Conservation (phyloP, 1,140 invertebrate genomes). For the Aphaenogaster floridana region DNA sequence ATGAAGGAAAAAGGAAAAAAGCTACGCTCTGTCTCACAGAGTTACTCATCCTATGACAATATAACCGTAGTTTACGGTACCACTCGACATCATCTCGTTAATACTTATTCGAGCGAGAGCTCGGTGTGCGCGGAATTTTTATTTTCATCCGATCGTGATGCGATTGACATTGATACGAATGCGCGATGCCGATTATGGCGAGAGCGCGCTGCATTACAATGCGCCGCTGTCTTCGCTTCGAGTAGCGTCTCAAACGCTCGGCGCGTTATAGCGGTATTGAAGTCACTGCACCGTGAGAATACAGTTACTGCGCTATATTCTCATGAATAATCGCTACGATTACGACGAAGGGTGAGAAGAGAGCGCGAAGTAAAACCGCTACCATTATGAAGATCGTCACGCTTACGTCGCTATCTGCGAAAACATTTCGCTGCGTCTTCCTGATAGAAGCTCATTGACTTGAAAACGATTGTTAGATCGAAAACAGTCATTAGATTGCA, state of each 20-base stretch:
- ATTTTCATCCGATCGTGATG: constrained; percentile 19
- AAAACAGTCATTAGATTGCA: constrained; percentile 30
- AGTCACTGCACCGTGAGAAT: constrained; percentile 77
- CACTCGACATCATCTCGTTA: constrained; percentile 7
- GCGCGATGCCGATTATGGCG: constrained; percentile 6
- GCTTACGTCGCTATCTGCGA: constrained; percentile 13
- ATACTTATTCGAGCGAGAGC: not conserved
- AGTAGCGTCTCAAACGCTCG: constrained; percentile 37
- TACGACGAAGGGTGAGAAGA: constrained; percentile 40
- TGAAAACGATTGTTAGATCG: constrained; percentile 27
- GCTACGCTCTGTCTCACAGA: not conserved
- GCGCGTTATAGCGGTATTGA: constrained; percentile 75
- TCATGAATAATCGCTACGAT: constrained; percentile 73
- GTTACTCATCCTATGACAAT: not conserved
- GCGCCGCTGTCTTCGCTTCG: constrained; percentile 66
- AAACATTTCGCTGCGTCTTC: not conserved
- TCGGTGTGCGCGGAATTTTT: constrained; percentile 1
- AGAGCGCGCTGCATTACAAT: constrained; percentile 62
- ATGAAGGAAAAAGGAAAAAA: not conserved
- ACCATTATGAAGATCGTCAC: constrained; percentile 38
- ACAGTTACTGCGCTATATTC: constrained; percentile 76
- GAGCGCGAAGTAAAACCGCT: constrained; percentile 16
- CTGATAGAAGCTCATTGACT: constrained; percentile 22
- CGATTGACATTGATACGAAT: constrained; percentile 26
- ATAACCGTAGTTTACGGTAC: constrained; percentile 27